phyloP scores from a whole-genome alignment of 2,888 invertebrate species.

The Bugulina stolonifera region DNA sequence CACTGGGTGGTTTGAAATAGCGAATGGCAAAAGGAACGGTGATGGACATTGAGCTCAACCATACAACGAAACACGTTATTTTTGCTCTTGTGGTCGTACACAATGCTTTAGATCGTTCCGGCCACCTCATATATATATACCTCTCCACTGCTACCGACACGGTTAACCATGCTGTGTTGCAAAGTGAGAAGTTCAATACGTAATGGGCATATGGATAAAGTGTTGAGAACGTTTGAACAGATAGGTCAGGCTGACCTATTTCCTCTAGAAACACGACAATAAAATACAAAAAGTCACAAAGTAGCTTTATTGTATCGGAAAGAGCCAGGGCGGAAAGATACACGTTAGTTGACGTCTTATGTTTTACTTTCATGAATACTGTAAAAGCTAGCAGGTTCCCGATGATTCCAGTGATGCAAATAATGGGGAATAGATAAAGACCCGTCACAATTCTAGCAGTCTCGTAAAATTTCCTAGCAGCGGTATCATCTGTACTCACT shows the following conservation, averaged over 20 bases:
- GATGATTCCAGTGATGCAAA: slow-evolving; percentile 42
- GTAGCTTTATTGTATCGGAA: slow-evolving; percentile 43
- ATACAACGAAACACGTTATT: slow-evolving; percentile 40
- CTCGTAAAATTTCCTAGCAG: slow-evolving; percentile 40
- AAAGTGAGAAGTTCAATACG: slow-evolving; percentile 43
- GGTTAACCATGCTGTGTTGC: slow-evolving; percentile 45
- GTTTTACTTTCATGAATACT: slow-evolving; percentile 39
- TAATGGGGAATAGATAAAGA: slow-evolving; percentile 41
- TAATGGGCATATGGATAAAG: slow-evolving; percentile 48
- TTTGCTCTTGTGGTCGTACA: slow-evolving; percentile 39
- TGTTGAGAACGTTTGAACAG: slow-evolving; percentile 35
- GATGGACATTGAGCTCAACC: slow-evolving; percentile 40
- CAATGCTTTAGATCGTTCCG: slow-evolving; percentile 37
- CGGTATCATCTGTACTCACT: no score
- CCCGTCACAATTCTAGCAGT: slow-evolving; percentile 41
- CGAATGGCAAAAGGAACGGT: slow-evolving; percentile 44
- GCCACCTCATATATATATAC: slow-evolving; percentile 44
- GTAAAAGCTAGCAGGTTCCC: slow-evolving; percentile 41
- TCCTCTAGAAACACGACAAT: slow-evolving; percentile 36
- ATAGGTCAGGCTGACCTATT: slow-evolving; percentile 32
- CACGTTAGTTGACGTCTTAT: slow-evolving; percentile 44
- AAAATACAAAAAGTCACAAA: slow-evolving; percentile 43
- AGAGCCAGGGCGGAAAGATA: slow-evolving; percentile 44
- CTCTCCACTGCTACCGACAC: slow-evolving; percentile 47
- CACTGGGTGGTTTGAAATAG: slow-evolving; percentile 38